Percentiles rank a stretch among this genome's conserved stretches.
These are phyloP conservation scores for Ursus arctos DNA, from an alignment of 2,113 vertebrate genomes.

Conservation along the genomic window DNA sequence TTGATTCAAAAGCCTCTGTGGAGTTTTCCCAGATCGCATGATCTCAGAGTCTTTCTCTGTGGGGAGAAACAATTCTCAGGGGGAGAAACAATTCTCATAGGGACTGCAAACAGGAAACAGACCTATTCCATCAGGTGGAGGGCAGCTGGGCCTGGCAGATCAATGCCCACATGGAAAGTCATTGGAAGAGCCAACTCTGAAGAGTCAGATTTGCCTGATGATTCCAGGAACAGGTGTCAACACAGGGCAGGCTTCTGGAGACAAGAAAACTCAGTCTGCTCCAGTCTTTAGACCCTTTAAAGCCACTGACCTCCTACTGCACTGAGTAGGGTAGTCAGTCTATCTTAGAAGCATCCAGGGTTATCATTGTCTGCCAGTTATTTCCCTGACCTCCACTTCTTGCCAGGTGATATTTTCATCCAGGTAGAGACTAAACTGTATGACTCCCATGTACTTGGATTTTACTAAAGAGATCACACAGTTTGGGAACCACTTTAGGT, in stretches of 20 bases:
- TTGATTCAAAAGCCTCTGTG: background rate
- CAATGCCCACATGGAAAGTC: constrained; percentile 22
- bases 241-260: background rate
- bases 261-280: background rate
- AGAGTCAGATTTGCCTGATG: background rate
- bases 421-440: background rate
- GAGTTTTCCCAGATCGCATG: constrained; percentile 5
- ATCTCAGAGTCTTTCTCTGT: background rate
- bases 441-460: background rate
- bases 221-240: constrained; percentile 25
- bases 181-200: background rate
- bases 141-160: background rate
- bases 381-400: constrained; percentile 8
- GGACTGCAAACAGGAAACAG: background rate
- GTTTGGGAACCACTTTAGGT: background rate
- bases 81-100: background rate
- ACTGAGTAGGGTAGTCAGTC: background rate
- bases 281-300: background rate
- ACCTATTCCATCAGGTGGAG: background rate
- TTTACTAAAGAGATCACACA: background rate
- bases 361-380: background rate
- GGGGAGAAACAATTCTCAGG: background rate
- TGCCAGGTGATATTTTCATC: constrained; percentile 24
- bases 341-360: background rate
- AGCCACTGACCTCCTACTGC: background rate